phyloP scores from a whole-genome alignment of 1,140 invertebrate species.

The Diorhabda sublineata region DNA sequence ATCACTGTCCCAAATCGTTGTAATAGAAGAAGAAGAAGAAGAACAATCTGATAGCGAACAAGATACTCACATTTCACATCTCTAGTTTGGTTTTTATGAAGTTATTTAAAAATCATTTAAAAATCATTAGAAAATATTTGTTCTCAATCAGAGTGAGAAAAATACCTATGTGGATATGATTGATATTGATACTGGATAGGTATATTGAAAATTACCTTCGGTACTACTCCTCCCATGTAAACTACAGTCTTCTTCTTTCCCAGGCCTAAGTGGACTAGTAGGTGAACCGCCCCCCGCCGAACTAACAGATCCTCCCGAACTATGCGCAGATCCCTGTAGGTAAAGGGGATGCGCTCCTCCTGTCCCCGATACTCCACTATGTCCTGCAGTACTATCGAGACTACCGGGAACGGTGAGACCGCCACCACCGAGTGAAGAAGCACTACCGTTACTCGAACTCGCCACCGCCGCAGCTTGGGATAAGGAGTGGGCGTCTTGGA shows the following conservation, averaged over 20 bases:
- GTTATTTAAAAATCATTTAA: no score
- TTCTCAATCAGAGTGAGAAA: no score
- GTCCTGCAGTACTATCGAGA: slow-evolving; percentile 27
- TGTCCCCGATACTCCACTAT: slow-evolving; percentile 10
- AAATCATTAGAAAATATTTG: neutral
- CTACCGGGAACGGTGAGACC: slow-evolving; percentile 28
- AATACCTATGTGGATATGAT: no score
- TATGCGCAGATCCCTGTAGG: slow-evolving; percentile 41
- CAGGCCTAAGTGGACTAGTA: slow-evolving; percentile 45
- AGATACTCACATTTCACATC: no score
- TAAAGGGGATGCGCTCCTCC: slow-evolving; percentile 33
- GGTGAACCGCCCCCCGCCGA: slow-evolving; percentile 44
- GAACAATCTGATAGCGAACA: no score
- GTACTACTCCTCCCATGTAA: slow-evolving; percentile 54
- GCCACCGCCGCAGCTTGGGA: slow-evolving; percentile 31
- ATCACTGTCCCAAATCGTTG: no score
- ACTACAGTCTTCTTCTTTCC: slow-evolving; percentile 55
- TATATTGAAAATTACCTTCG: slow-evolving; percentile 45
- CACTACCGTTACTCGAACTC: slow-evolving; percentile 26
- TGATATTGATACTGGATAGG: no score
- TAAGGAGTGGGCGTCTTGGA: slow-evolving; percentile 42
- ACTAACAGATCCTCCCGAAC: slow-evolving; percentile 44
- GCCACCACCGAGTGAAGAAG: slow-evolving; percentile 28
- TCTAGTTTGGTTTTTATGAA: no score
- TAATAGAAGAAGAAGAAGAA: no score